A percentile compares a stretch with the other conserved stretches of the same genome.
These are phyloP conservation scores for Microctonus hyperodae DNA, from an alignment of 2,888 invertebrate species.

Conservation along the genomic window DNA sequence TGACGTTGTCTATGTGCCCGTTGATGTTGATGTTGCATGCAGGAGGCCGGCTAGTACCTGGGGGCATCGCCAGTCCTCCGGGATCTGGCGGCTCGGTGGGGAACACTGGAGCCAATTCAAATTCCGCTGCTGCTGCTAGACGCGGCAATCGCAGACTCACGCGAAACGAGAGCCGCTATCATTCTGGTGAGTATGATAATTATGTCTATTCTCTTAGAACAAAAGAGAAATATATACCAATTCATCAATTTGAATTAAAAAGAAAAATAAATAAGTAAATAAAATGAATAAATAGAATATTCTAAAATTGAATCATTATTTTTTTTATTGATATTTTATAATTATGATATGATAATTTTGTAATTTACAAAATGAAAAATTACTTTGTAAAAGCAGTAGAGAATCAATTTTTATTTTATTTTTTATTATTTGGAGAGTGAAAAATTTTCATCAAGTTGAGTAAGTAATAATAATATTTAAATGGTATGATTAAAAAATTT, in stretches of 20 bases:
- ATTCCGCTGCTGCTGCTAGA: constrained; percentile 67
- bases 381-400: too few species aligned
- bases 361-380: too few species aligned
- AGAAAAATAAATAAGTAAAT: too few species aligned
- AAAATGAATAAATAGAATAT: too few species aligned
- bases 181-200: constrained; percentile 83
- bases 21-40: constrained; percentile 65
- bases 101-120: constrained; percentile 47
- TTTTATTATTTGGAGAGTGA: not conserved
- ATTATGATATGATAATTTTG: too few species aligned
- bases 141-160: constrained; percentile 89
- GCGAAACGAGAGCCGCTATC: constrained; percentile 93
- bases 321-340: too few species aligned
- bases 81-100: constrained; percentile 66
- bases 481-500: not conserved
- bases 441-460: not conserved
- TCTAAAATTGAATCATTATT: too few species aligned
- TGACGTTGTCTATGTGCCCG: constrained; percentile 13
- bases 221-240: not conserved
- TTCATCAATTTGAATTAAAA: too few species aligned
- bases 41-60: constrained; percentile 61
- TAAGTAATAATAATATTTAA: not conserved
- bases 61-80: constrained; percentile 61
- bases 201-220: not conserved
- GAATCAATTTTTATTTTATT: too few species aligned